Base-by-base conservation (phyloP, 2,113 vertebrate species). In the Girardinichthys multiradiatus region DNA sequence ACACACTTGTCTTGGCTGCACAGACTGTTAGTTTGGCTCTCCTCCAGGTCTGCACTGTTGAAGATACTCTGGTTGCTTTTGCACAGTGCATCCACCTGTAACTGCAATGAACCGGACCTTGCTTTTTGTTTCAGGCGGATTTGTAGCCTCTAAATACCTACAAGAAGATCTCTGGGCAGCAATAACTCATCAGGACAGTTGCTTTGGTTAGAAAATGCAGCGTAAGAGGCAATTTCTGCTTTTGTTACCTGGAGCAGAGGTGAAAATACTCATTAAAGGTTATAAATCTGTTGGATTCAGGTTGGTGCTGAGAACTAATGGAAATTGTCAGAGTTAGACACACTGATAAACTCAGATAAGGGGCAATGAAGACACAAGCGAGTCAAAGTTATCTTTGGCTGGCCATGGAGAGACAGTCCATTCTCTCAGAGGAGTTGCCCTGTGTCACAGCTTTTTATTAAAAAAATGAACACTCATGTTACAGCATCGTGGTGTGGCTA, bases 171-270 rank as follows among this genome's bases (percentile, higher is more conserved):
- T 57, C 33, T 15, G 19, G 12, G 37, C 31, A 35, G 67, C 80
- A 28, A 14, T 81, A 79, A 84, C 68, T 84, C 80, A 81, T 19
- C 0, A 0, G 70, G 72, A 81, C 64, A 72, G 59, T 65, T 77
- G 82, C 75, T 89, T 80, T 76, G 80, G 68, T 24, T 45, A 19
- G 13, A 42, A 45, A 27, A 37, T 57, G 58, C 57, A 70, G 69
- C 24, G 3, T 74, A 70, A 79, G 48, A 82, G 71, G 74, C 83
- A 82, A 89, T 87, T 86, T 90, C 72, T 76, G 82, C 84, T 91
- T 84, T 78, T 81, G 70, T 73, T 70, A 57, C 66, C 26, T 14
- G 7, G 51, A 48, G 72, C 81, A 63, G 45, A 54, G 75, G 76
- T 61, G 79, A 72, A 79, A 84, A 79, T 39, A 63, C 69, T 74